Conservation (phyloP, 1,140 invertebrate species). For the Panagrolaimus sp. region DNA sequence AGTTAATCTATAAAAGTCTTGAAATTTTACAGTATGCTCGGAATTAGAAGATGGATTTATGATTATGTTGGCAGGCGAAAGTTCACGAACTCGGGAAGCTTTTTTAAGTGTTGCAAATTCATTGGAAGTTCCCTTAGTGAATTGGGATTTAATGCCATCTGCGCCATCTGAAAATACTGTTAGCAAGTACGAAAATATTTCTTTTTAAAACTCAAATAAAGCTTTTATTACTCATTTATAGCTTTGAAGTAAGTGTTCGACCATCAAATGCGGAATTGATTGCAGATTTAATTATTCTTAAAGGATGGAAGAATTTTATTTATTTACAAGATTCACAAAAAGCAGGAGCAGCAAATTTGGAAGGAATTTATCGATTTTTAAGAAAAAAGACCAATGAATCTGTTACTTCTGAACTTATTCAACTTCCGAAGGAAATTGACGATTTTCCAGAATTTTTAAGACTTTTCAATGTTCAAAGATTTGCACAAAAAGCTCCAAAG, state of each 20-base stretch:
- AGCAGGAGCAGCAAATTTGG: constrained; percentile 47
- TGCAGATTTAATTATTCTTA: constrained; percentile 56
- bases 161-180: constrained; percentile 21
- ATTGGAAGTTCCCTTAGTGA: constrained; percentile 48
- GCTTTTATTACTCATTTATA: constrained; percentile 35
- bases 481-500: constrained; percentile 23
- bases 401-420: constrained; percentile 49
- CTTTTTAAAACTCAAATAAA: constrained; percentile 19
- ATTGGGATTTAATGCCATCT: constrained; percentile 42
- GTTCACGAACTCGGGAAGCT: constrained; percentile 40
- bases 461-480: constrained; percentile 44
- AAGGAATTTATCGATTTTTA: constrained; percentile 41
- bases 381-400: constrained; percentile 44
- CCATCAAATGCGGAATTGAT: constrained; percentile 53
- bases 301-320: constrained; percentile 52
- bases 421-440: constrained; percentile 44
- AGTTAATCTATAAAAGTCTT: background rate
- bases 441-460: constrained; percentile 53
- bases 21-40: constrained; percentile 36
- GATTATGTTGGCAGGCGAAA: constrained; percentile 49
- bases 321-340: constrained; percentile 53
- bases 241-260: constrained; percentile 56
- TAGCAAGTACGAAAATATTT: constrained; percentile 29
- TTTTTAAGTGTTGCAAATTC: constrained; percentile 42
- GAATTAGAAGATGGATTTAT: constrained; percentile 50